Evolutionary conservation across 2,797 vertebrate genomes (phyloP).

Genomic region (Selene dorsalis): DNA sequence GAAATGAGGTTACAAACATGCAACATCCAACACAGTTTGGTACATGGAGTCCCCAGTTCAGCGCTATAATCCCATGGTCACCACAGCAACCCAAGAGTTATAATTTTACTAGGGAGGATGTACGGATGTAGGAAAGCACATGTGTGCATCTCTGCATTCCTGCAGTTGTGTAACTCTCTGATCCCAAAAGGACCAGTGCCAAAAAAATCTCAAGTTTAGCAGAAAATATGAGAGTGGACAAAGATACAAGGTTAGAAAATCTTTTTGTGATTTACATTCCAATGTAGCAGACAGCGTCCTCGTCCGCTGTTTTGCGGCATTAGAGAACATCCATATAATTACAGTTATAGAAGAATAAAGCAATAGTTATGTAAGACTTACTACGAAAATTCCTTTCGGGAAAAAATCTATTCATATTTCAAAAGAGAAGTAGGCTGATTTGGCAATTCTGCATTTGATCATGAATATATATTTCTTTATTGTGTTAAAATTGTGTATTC

Average conservation of each 20-base stretch:
- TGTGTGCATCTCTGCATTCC: background rate
- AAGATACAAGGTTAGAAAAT: background rate
- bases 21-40: background rate
- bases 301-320: too few relatives aligned
- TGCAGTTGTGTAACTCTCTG: background rate
- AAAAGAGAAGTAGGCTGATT: background rate
- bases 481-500: background rate
- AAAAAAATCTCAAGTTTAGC: background rate
- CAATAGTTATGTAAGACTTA: background rate
- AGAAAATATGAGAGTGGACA: background rate
- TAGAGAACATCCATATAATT: too few relatives aligned
- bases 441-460: background rate
- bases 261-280: too few relatives aligned
- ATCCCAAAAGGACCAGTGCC: background rate
- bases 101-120: constrained; percentile 4
- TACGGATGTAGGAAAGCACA: background rate
- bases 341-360: too few relatives aligned
- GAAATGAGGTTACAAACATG: background rate
- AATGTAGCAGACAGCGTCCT: too few relatives aligned
- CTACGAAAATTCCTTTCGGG: background rate
- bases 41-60: background rate
- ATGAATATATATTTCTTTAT: background rate
- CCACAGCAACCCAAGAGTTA: background rate
- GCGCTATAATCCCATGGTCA: background rate
- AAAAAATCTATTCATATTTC: background rate